Evolutionary conservation across 2,888 invertebrate genomes (phyloP).

Genomic region (Andrena flavipes): DNA sequence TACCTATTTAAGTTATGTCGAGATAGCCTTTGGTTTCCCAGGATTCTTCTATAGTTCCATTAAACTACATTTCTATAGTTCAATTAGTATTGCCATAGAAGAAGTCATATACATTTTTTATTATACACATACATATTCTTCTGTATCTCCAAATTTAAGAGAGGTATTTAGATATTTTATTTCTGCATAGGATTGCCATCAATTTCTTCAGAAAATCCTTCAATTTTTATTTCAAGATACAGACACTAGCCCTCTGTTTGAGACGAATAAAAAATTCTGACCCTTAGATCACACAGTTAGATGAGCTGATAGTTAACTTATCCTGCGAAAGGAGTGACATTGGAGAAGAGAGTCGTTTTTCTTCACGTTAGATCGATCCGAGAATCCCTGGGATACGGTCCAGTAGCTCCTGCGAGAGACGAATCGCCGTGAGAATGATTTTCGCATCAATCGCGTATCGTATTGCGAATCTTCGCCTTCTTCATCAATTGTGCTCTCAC

Average conservation of each 20-base stretch:
- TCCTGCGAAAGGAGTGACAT: slow-evolving; percentile 28
- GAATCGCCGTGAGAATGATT: slow-evolving; percentile 64
- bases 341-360: slow-evolving; percentile 41
- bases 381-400: slow-evolving; percentile 33
- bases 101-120: too few relatives aligned
- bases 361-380: slow-evolving; percentile 24
- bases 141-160: too few relatives aligned
- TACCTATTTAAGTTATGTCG: too few relatives aligned
- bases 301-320: background rate
- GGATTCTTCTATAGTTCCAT: too few relatives aligned
- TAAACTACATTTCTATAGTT: too few relatives aligned
- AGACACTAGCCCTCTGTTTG: background rate
- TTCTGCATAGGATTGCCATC: too few relatives aligned
- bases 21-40: too few relatives aligned
- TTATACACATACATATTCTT: too few relatives aligned
- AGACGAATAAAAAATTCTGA: background rate
- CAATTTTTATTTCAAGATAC: background rate
- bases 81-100: too few relatives aligned
- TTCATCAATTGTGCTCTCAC: background rate
- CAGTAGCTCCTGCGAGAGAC: slow-evolving; percentile 26
- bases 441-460: slow-evolving; percentile 51
- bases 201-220: too few relatives aligned
- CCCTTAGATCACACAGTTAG: slow-evolving; percentile 1
- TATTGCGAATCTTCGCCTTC: slow-evolving; percentile 30
- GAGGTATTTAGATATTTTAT: too few relatives aligned